Evolutionary conservation across 1,140 invertebrate species (phyloP), one percentile per base, ranked within the genome.

Genomic region (Rhopalosiphum maidis): DNA sequence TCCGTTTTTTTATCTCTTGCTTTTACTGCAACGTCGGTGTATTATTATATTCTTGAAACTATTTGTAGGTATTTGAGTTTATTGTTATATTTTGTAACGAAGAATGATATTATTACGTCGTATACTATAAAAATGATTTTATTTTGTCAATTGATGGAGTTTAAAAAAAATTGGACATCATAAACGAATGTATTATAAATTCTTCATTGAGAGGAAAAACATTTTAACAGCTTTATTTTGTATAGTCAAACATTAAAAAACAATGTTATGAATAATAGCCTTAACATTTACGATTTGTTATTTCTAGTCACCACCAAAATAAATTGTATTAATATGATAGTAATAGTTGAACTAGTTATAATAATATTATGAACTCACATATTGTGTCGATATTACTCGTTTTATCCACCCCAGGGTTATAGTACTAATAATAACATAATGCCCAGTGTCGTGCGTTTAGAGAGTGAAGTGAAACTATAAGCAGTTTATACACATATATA

Each of bases 381-480:
- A 86, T 86, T 46, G 18, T 87, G n/a, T 22, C 25, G 43, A 30
- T 46, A 82, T 87, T n/a, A 87, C 86, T 87, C 37, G 86, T 87
- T 87, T 87, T 48, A n/a, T 48, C 30, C n/a, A 51, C 85, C 46
- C 46, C 43, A 51, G 86, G 46, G 46, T 87, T 48, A 87, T 87
- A 87, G 30, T 86, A 83, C n/a, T 86, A 35, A 82, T 82, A 82
- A 37, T 82, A 60, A 60, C 43, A 87, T 87, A 48, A 48, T 48
- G 5, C 21, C 43, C 30, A n/a, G 86, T 87, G 86, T 87, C 86
- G 86, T 46, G 43, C 43, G 18, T 87, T 87, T 87, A 87, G 86
- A 87, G 86, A 87, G 86, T 46, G 11, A 48, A 48, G 86, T 48
- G 43, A 87, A 87, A 87, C 86, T n/a, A 11, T n/a, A 85, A 41